Percentiles rank a stretch among this genome's conserved stretches.
Evolutionary conservation across 2,888 invertebrate genomes (phyloP).

Genomic region (Agrotis exclamationis): DNA sequence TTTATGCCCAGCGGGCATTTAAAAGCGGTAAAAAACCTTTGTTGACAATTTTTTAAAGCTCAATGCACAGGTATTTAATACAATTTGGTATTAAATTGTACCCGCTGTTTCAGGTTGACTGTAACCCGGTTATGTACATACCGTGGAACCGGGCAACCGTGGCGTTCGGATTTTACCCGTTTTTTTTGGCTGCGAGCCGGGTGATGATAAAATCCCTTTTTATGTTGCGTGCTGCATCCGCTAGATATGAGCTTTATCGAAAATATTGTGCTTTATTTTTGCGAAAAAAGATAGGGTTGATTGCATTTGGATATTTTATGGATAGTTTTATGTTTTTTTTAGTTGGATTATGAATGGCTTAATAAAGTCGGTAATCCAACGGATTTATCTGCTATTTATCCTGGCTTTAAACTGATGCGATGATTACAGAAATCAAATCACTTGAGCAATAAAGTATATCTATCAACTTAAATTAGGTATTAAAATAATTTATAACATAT

Average conservation of each 20-base stretch:
- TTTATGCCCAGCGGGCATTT: no score
- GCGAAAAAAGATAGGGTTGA: slow-evolving; percentile 16
- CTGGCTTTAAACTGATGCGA: no score
- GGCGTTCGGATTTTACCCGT: slow-evolving; percentile 19
- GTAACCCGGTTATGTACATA: slow-evolving; percentile 16
- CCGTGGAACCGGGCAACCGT: slow-evolving; percentile 22
- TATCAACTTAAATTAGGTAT: no score
- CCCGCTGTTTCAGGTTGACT: slow-evolving; percentile 10
- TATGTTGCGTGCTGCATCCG: slow-evolving; percentile 43
- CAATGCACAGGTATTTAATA: slow-evolving; percentile 14
- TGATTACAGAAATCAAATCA: no score
- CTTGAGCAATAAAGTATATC: no score
- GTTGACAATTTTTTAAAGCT: background rate
- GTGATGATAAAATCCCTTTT: slow-evolving; percentile 41
- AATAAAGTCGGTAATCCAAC: no score
- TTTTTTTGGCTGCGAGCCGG: slow-evolving; percentile 29
- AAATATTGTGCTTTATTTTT: slow-evolving; percentile 25
- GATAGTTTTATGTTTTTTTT: no score
- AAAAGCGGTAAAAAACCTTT: background rate
- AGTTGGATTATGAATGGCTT: no score
- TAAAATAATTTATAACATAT: no score
- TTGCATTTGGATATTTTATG: slow-evolving; percentile 37
- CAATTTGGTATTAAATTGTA: slow-evolving; percentile 1
- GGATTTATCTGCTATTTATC: no score
- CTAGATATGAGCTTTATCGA: slow-evolving; percentile 46